A percentile compares a stretch with the other conserved stretches of the same genome.
These are phyloP conservation scores for Philereme transversata DNA, from an alignment of 2,888 invertebrate species.

Conservation along the genomic window DNA sequence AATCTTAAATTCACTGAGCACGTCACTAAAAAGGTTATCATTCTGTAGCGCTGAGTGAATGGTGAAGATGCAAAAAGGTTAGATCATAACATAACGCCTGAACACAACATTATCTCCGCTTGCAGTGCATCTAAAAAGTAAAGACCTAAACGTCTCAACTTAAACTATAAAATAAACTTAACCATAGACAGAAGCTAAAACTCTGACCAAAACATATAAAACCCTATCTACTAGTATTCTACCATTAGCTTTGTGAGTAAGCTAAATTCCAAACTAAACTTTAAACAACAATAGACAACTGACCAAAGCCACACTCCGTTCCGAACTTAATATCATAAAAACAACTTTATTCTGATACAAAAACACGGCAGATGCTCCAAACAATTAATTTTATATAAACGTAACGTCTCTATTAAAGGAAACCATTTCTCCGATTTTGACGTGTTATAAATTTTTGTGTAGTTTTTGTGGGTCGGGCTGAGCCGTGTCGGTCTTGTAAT, in stretches of 20 bases:
- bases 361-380: slow-evolving; percentile 75
- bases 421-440: slow-evolving; percentile 80
- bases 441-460: slow-evolving; percentile 80
- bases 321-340: slow-evolving; percentile 39
- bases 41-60: too few relatives aligned
- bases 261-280: slow-evolving; percentile 21
- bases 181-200: slow-evolving; percentile 14
- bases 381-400: slow-evolving; percentile 80
- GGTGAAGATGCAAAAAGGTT: too few relatives aligned
- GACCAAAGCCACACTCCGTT: slow-evolving; percentile 38
- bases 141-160: background rate
- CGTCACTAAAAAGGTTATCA: too few relatives aligned
- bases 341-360: slow-evolving; percentile 36
- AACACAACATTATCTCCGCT: background rate
- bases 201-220: slow-evolving; percentile 7
- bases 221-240: slow-evolving; percentile 1
- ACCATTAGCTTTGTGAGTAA: slow-evolving; percentile 13
- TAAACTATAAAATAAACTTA: slow-evolving; percentile 8
- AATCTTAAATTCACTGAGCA: too few relatives aligned
- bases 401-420: slow-evolving; percentile 80
- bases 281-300: slow-evolving; percentile 22
- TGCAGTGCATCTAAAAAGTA: background rate
- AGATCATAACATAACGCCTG: too few relatives aligned
- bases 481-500: slow-evolving; percentile 39
- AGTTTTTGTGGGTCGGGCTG: slow-evolving; percentile 55